Evolutionary conservation across 2,888 invertebrate genomes (phyloP).

Genomic region (Orthosia incerta): DNA sequence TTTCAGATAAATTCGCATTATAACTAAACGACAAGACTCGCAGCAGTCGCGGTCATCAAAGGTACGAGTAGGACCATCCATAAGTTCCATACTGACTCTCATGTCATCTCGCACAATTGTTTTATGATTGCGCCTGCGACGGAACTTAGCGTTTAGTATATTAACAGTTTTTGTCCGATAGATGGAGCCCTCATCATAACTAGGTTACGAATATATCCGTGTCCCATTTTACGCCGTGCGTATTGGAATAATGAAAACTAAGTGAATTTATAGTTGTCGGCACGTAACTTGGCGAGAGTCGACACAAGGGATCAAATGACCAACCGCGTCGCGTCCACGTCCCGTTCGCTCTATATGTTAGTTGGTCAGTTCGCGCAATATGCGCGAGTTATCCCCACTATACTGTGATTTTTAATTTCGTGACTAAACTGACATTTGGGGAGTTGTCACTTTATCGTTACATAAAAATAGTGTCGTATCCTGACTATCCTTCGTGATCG

Average conservation of each 20-base stretch:
- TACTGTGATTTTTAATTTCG: too few species aligned
- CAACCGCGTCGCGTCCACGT: too few species aligned
- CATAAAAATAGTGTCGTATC: too few species aligned
- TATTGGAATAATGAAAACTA: not conserved
- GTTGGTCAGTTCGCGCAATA: too few species aligned
- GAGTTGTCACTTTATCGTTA: too few species aligned
- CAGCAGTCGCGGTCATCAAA: not conserved
- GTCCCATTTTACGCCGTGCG: slow-evolving; percentile 8
- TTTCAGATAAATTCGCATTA: slow-evolving; percentile 28
- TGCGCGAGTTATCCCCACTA: too few species aligned
- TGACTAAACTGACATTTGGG: too few species aligned
- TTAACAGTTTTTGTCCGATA: not conserved
- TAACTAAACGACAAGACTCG: not conserved
- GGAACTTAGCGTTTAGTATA: not conserved
- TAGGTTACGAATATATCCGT: slow-evolving; percentile 16
- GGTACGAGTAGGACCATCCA: not conserved
- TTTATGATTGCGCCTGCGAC: not conserved
- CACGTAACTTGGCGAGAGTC: too few species aligned
- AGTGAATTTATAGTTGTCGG: slow-evolving; percentile 25
- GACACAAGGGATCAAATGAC: too few species aligned
- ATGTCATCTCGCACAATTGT: not conserved
- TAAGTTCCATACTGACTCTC: not conserved
- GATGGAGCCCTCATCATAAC: not conserved
- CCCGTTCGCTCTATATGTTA: too few species aligned
- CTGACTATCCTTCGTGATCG: too few species aligned